Evolutionary conservation across 2,113 vertebrate species (phyloP), one percentile per base, ranked within the genome.

Genomic region (Condylura cristata): DNA sequence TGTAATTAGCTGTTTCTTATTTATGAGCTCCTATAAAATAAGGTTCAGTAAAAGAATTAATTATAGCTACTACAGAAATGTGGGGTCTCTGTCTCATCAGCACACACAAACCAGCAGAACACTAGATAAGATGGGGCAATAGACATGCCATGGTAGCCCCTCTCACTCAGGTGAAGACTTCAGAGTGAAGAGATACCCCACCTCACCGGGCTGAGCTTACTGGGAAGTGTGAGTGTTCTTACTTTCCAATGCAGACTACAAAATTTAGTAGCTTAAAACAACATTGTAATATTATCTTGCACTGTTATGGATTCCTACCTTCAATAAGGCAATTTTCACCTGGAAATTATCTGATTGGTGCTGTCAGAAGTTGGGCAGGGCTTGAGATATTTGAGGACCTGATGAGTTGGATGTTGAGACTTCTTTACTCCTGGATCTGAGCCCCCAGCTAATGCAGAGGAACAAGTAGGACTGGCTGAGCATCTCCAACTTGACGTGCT

Each of bases 371-470:
- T 13, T 37, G 26, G 17, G 22, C 26, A 51, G 9, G 11, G 16
- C 41, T 60, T 9, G 22, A 13, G 32, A 44, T 17, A 32, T 1
- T 63, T 71, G 63, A 76, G 53, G 17, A 32, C 34, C 56, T 2
- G 0, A 24, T 4, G 24, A 58, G n/a, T 28, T 63, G n/a, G 4
- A 61, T 28, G 28, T 24, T 48, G n/a, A 44, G 6, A 30, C 30
- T n/a, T 22, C 44, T n/a, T 22, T 60, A 30, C 56, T 11, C 8
- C 18, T 65, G 17, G 3, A 34, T 18, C 26, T 44, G n/a, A 16
- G 12, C 6, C 11, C 8, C 11, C 11, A 14, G 22, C 6, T n/a
- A 20, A 51, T 10, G 11, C 1, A 0, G 4, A 3, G 11, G 39
- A 32, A 37, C 12, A 86, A 5, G 22, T 76, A 34, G 18, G 63